These are phyloP conservation scores for Drosophila jambulina DNA, from an alignment of 1,140 invertebrate genomes.

Conservation along the genomic window DNA sequence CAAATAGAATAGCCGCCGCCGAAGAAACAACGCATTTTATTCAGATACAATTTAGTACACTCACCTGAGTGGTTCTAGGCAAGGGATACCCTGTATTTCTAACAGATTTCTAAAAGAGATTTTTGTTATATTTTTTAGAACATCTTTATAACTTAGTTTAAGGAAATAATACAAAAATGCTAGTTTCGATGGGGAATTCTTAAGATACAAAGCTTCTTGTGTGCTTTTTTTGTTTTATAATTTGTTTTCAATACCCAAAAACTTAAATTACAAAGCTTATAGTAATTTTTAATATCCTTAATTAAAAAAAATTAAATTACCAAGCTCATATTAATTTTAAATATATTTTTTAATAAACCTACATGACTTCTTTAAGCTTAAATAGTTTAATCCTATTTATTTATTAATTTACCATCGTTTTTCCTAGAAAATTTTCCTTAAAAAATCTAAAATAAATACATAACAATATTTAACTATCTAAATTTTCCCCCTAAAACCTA, in stretches of 20 bases:
- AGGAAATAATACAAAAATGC: neutral
- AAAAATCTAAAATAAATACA: neutral
- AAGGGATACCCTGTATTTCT: neutral
- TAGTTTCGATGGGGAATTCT: no score
- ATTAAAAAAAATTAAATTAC: neutral
- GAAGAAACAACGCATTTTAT: slow-evolving; percentile 48
- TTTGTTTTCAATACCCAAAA: no score
- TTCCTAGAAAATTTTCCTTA: neutral
- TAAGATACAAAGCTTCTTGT: no score
- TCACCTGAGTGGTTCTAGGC: neutral
- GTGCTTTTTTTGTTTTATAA: no score
- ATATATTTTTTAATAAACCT: neutral
- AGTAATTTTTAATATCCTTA: neutral
- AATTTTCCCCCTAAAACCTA: neutral
- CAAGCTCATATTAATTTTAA: neutral
- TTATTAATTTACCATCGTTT: neutral
- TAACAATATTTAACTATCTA: neutral
- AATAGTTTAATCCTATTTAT: neutral
- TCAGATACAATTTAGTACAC: neutral
- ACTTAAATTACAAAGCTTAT: no score
- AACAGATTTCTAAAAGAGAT: neutral
- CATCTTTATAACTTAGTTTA: neutral
- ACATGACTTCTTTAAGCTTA: neutral
- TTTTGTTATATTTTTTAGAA: neutral
- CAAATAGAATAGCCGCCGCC: slow-evolving; percentile 12